Evolutionary conservation across 2,888 invertebrate genomes (phyloP).

Genomic region (Gymnosoma rotundatum): DNA sequence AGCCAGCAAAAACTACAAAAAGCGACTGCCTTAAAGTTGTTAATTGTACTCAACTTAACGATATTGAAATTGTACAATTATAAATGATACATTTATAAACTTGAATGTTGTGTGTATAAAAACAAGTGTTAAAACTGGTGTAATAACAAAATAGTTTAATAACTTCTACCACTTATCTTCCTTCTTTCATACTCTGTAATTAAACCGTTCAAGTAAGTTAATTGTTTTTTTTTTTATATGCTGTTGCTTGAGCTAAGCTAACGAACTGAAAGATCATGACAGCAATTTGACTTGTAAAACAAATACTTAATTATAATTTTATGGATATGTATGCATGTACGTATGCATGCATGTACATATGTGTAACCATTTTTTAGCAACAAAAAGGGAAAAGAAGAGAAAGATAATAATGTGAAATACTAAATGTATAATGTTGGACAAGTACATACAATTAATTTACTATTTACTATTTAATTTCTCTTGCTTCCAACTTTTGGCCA

Average conservation of each 20-base stretch:
- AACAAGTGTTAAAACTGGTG: slow-evolving; percentile 27
- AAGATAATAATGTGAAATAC: slow-evolving; percentile 7
- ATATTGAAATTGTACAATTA: background rate
- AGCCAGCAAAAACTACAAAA: background rate
- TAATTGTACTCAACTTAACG: background rate
- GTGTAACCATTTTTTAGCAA: background rate
- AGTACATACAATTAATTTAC: background rate
- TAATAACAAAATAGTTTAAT: slow-evolving; percentile 42
- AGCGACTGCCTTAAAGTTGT: background rate
- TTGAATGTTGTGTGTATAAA: background rate
- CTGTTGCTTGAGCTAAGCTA: slow-evolving; percentile 64
- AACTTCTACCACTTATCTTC: slow-evolving; percentile 9
- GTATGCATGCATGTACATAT: background rate
- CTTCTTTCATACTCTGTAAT: slow-evolving; percentile 29
- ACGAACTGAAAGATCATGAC: slow-evolving; percentile 58
- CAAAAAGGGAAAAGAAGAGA: background rate
- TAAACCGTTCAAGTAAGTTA: slow-evolving; percentile 32
- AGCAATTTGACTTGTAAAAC: slow-evolving; percentile 49
- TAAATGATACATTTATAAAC: background rate
- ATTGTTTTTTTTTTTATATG: slow-evolving; percentile 46
- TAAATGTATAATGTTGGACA: background rate
- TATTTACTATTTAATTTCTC: slow-evolving; percentile 22
- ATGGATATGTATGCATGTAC: background rate
- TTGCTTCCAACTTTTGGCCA: slow-evolving; percentile 35
- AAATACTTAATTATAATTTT: background rate